Evolutionary conservation across 1,140 invertebrate species (phyloP).

Genomic region (Cotesia glomerata): DNA sequence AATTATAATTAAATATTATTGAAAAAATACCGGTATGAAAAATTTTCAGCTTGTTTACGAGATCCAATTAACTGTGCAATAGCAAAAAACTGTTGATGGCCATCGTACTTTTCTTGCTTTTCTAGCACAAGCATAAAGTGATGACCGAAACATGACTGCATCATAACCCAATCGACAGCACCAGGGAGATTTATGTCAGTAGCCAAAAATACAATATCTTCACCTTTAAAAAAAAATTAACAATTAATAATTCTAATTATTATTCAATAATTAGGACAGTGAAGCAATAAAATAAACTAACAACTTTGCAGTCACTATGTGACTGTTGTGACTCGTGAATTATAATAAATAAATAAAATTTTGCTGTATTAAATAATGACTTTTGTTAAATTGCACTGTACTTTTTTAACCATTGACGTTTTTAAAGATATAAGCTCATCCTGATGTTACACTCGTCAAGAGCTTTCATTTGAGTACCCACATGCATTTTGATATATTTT

Average conservation of each 20-base stretch:
- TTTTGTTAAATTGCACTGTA: too few species aligned
- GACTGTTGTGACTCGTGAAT: too few species aligned
- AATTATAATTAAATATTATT: neutral
- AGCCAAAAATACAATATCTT: slow-evolving; percentile 99
- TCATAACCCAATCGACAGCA: slow-evolving; percentile 99
- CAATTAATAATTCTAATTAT: neutral
- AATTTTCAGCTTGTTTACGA: slow-evolving; percentile 98
- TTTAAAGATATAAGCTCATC: too few species aligned
- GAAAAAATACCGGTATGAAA: slow-evolving; percentile 84
- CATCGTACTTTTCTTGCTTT: slow-evolving; percentile 98
- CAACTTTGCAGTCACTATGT: too few species aligned
- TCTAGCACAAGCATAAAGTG: slow-evolving; percentile 99
- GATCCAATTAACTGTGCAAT: slow-evolving; percentile 99
- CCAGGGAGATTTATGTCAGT: slow-evolving; percentile 99
- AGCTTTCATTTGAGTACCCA: too few species aligned
- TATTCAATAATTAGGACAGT: neutral
- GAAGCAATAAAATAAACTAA: too few species aligned
- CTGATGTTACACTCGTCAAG: too few species aligned
- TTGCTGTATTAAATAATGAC: too few species aligned
- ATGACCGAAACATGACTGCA: slow-evolving; percentile 99
- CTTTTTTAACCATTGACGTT: too few species aligned
- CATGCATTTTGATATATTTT: too few species aligned
- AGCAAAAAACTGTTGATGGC: slow-evolving; percentile 98
- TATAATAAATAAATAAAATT: too few species aligned
- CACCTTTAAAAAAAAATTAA: slow-evolving; percentile 64